A percentile compares a stretch with the other conserved stretches of the same genome.
phyloP scores from a whole-genome alignment of 2,888 invertebrate genomes.

The Phalangium opilio region DNA sequence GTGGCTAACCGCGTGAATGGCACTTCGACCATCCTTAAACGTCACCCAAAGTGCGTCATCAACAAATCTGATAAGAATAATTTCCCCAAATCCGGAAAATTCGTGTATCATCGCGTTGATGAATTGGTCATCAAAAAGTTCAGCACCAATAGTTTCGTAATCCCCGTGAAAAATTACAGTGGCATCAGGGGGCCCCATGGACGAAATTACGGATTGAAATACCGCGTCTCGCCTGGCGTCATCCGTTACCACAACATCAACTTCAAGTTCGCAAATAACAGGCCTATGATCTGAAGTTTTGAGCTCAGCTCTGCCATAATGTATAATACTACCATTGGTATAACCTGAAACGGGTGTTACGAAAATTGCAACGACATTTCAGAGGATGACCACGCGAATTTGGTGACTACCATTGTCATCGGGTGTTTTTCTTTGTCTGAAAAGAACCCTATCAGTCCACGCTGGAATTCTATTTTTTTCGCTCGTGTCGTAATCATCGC shows the following conservation, averaged over 20 bases:
- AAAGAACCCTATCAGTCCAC: slow-evolving; percentile 95
- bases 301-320: slow-evolving; percentile 84
- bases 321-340: slow-evolving; percentile 52
- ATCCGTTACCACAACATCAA: slow-evolving; percentile 69
- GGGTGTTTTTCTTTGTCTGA: slow-evolving; percentile 57
- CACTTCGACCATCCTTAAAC: slow-evolving; percentile 75
- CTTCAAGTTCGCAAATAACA: slow-evolving; percentile 76
- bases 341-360: too few species aligned
- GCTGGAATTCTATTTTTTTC: slow-evolving; percentile 94
- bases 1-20: slow-evolving; percentile 40
- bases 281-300: slow-evolving; percentile 95
- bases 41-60: slow-evolving; percentile 80
- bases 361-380: too few species aligned
- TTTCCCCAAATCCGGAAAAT: slow-evolving; percentile 69
- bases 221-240: slow-evolving; percentile 56
- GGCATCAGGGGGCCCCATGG: slow-evolving; percentile 86
- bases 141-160: slow-evolving; percentile 36
- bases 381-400: slow-evolving; percentile 6
- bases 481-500: slow-evolving; percentile 97
- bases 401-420: slow-evolving; percentile 12
- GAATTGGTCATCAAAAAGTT: slow-evolving; percentile 58
- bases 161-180: slow-evolving; percentile 55
- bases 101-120: slow-evolving; percentile 64
- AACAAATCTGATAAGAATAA: slow-evolving; percentile 71
- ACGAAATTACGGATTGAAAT: slow-evolving; percentile 66